phyloP scores from a whole-genome alignment of 2,797 vertebrate genomes.

The Remorina albescens region DNA sequence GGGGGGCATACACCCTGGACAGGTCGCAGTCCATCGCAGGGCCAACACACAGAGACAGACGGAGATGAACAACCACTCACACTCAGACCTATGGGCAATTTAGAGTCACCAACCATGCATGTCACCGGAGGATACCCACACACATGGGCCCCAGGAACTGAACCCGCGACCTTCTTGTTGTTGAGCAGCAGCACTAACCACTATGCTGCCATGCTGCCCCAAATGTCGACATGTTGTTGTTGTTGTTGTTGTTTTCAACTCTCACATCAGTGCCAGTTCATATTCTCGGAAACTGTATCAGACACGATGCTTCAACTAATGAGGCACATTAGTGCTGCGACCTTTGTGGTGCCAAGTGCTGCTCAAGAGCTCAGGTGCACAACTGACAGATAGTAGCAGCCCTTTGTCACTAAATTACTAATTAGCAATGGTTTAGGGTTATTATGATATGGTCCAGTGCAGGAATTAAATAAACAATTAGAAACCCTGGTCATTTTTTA shows the following conservation, averaged over 20 bases:
- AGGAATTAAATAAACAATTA: constrained; percentile 24
- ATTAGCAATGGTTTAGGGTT: constrained; percentile 42
- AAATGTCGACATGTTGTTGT: neutral
- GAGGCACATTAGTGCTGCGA: constrained; percentile 54
- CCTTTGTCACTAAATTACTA: constrained; percentile 38
- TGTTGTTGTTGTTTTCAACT: neutral
- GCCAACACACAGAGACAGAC: too few species aligned
- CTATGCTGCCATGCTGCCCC: too few species aligned
- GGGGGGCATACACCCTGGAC: too few species aligned
- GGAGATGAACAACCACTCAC: too few species aligned
- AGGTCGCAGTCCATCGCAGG: too few species aligned
- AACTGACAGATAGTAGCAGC: constrained; percentile 27
- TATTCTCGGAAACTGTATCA: constrained; percentile 10
- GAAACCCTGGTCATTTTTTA: constrained; percentile 36
- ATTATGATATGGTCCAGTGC: constrained; percentile 17
- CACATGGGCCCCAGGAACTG: too few species aligned
- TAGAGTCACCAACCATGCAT: too few species aligned
- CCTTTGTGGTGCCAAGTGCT: constrained; percentile 47
- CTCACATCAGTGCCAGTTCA: neutral
- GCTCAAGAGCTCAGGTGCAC: constrained; percentile 7
- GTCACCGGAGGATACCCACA: too few species aligned
- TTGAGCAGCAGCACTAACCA: too few species aligned
- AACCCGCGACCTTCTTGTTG: too few species aligned
- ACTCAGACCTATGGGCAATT: too few species aligned
- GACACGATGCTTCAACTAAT: constrained; percentile 20